Evolutionary conservation across 2,888 invertebrate species (phyloP).

Genomic region (Stenchaetothrips biformis): DNA sequence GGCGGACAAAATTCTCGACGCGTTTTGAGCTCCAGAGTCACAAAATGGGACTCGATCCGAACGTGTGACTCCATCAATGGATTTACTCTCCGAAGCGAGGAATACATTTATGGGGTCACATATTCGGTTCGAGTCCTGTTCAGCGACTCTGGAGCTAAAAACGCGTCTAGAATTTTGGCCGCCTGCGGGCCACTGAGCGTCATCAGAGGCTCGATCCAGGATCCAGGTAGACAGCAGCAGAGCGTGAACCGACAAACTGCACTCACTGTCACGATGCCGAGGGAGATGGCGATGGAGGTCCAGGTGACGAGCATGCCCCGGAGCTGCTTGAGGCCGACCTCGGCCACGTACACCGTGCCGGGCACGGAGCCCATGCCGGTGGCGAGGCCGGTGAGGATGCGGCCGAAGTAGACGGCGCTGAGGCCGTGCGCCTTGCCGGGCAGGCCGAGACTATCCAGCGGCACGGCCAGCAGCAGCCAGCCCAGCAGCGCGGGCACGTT

Average conservation of each 20-base stretch:
- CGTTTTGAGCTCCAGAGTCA: too few species aligned
- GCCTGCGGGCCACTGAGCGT: too few species aligned
- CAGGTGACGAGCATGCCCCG: slow-evolving; percentile 53
- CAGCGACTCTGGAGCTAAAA: too few species aligned
- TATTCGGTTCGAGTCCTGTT: too few species aligned
- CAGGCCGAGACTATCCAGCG: neutral
- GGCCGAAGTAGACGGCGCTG: slow-evolving; percentile 37
- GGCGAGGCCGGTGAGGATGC: slow-evolving; percentile 41
- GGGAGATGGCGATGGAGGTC: slow-evolving; percentile 51
- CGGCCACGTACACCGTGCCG: slow-evolving; percentile 53
- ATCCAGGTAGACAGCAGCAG: neutral
- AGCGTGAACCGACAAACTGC: neutral
- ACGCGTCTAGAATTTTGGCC: too few species aligned
- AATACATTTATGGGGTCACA: too few species aligned
- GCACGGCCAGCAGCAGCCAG: slow-evolving; percentile 50
- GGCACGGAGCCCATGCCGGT: slow-evolving; percentile 53
- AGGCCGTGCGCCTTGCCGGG: slow-evolving; percentile 39
- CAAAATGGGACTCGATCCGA: too few species aligned
- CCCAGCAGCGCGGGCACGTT: slow-evolving; percentile 51
- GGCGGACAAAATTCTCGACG: too few species aligned
- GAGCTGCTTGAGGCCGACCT: slow-evolving; percentile 41
- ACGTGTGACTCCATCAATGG: too few species aligned
- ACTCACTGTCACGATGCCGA: slow-evolving; percentile 49
- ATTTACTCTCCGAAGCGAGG: too few species aligned
- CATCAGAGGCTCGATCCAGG: neutral